Conservation (phyloP, 2,113 vertebrate species). For the Hiodon alosoides region DNA sequence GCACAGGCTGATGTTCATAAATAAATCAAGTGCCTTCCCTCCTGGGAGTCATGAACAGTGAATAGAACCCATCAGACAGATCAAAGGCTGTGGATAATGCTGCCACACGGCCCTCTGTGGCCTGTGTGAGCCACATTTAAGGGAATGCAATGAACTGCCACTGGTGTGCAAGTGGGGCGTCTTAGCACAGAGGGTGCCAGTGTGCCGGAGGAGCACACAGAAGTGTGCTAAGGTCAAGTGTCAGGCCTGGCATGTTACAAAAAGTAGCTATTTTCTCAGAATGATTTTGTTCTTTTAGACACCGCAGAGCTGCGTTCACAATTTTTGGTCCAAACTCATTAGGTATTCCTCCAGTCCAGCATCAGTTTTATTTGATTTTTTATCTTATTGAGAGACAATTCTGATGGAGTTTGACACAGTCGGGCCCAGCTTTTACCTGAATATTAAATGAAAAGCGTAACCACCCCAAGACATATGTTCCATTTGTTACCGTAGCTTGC, state of each 20-base stretch:
- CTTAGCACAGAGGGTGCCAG: neutral
- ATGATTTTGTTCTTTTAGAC: too few relatives aligned
- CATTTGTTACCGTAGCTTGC: neutral
- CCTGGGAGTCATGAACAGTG: neutral
- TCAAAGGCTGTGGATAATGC: slow-evolving; percentile 5
- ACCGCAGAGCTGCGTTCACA: too few relatives aligned
- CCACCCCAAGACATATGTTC: neutral
- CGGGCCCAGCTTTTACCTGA: slow-evolving; percentile 3
- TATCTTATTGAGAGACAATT: neutral
- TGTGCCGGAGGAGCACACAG: neutral
- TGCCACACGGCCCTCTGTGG: neutral
- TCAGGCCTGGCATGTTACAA: too few relatives aligned
- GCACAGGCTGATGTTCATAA: slow-evolving; percentile 3
- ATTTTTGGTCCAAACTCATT: too few relatives aligned
- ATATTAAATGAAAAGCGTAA: slow-evolving; percentile 10
- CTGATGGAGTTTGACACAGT: neutral
- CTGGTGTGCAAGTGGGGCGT: neutral
- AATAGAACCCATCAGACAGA: slow-evolving; percentile 1
- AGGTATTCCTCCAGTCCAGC: too few relatives aligned
- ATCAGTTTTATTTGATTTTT: neutral
- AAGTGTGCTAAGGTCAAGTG: neutral
- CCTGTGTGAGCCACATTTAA: neutral
- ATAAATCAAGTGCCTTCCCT: slow-evolving; percentile 9
- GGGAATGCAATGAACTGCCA: neutral
- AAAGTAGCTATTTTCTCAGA: too few relatives aligned